These are phyloP conservation scores for Protodeltote pygarga DNA, from an alignment of 2,888 invertebrate genomes.

Conservation along the genomic window DNA sequence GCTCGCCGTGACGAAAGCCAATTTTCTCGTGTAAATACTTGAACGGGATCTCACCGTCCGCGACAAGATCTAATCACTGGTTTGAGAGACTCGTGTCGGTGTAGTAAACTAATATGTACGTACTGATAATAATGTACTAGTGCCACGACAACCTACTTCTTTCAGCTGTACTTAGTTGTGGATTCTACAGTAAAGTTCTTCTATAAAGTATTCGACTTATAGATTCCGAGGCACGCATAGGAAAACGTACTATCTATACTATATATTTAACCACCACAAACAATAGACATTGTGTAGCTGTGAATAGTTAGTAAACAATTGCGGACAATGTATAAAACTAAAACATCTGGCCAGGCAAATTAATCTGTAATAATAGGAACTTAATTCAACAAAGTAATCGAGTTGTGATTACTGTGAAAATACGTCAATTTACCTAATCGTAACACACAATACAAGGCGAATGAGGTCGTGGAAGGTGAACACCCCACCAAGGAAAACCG, in stretches of 20 bases:
- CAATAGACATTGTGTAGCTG: constrained; percentile 40
- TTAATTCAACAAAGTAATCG: constrained; percentile 15
- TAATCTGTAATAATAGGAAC: constrained; percentile 15
- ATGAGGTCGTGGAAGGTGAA: constrained; percentile 81
- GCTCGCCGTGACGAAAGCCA: constrained; percentile 59
- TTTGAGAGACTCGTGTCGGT: constrained; percentile 28
- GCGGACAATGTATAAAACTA: constrained; percentile 30
- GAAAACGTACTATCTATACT: constrained; percentile 10
- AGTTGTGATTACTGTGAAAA: constrained; percentile 25
- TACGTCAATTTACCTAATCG: constrained; percentile 50
- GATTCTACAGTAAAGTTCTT: no score
- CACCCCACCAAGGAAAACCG: constrained; percentile 83
- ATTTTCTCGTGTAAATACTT: constrained; percentile 70
- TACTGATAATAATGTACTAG: constrained; percentile 23
- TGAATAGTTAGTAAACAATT: constrained; percentile 37
- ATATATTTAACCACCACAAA: constrained; percentile 15
- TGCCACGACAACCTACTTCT: constrained; percentile 5
- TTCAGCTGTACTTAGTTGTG: constrained; percentile 1
- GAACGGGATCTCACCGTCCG: constrained; percentile 58
- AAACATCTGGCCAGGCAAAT: constrained; percentile 25
- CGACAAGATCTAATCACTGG: constrained; percentile 49
- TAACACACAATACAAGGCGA: constrained; percentile 54
- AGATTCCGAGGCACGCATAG: constrained; percentile 10
- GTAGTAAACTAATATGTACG: constrained; percentile 24
- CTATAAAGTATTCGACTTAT: constrained; percentile 13